Base-by-base conservation (phyloP, 2,797 vertebrate species). In the Eptatretus atami region DNA sequence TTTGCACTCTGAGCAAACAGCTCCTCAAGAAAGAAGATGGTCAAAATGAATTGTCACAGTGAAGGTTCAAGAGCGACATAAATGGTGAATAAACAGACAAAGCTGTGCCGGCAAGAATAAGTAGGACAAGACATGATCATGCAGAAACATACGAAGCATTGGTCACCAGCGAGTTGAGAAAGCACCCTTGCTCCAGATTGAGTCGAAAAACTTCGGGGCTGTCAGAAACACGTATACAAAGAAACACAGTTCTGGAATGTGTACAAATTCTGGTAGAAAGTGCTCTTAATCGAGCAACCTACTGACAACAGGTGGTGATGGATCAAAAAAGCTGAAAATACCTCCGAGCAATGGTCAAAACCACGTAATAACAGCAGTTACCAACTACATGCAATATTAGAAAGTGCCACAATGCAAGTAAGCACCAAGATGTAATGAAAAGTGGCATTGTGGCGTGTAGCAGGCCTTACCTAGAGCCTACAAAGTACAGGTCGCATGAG, bases 171-270 rank as follows among this genome's bases (percentile, higher is more conserved):
- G 90, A 83, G 75, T 81, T 94, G 66, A 98, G 78, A 71, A 87
- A 96, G 15, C 84, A 75, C 53, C 90, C 92, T 71, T 95, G 90
- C 63, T 98, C 92, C 70, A 98, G 74, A 68, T 98, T 96, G 66
- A 98, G 73, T 63, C 88, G 75, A 70, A 78, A 90, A 9, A 96
- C 77, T 73, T 98, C 82, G 52, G 88, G 90, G 66, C 88, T 95
- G 69, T 60, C 69, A 69, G 66, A 57, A 3, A 12, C 57, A 61
- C n/a, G 12, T 12, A 12, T 9, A 12, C 57, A 25, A 10, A 61
- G 57, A n/a, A 44, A 44, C 31, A 44, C 31, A 44, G 31, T 44
- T 44, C 31, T 44, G 31, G 31, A 44, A 44, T 44, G 6, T 44
- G 31, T 8, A 44, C 31, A 44, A 44, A 8, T 44, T 44, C 31